Evolutionary conservation across 2,797 vertebrate genomes (phyloP), one percentile per base, ranked within the genome.

Genomic region (Steatocranus sp.): DNA sequence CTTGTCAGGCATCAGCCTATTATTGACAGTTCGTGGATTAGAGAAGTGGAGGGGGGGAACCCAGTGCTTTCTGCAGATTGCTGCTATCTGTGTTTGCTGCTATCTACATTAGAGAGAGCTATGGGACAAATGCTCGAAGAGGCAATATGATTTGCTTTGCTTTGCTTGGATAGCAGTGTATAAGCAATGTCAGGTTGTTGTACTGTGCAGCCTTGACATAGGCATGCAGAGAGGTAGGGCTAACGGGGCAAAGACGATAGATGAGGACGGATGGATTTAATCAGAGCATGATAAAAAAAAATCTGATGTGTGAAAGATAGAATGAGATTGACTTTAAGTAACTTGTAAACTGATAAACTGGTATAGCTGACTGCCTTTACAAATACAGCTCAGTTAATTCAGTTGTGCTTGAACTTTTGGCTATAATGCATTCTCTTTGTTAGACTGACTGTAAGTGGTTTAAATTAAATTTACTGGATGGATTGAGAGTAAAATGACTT

Each of bases 11-110:
- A 91, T 91, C 92, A 86, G 76, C 75, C 87, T 84, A 87, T 91
- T 93, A 93, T 94, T 93, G 95, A 95, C 93, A 94, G 86, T 93
- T 92, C 86, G 88, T 86, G 94, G 93, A 94, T 95, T 93, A 93
- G 83, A 87, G 81, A 82, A 83, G 86, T 83, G 79, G 77, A 54
- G 41, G 61, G 56, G 86, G 86, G 84, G n/a, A 50, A 73, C 38
- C 74, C 54, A 6, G 79, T 81, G 84, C 77, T 89, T 91, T 89
- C 80, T 83, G 76, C 84, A 89, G 91, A 89, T 93, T 92, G 89
- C 87, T 80, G 78, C 90, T 91, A 92, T 94, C 93, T 89, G 79
- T 91, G 87, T 88, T 91, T 84, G 87, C 88, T 76, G 81, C 86
- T 92, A 91, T 93, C 90, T 90, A 84, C 86, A 68, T 81, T 58